Evolutionary conservation across 2,797 vertebrate genomes (phyloP), one percentile per base, ranked within the genome.

Genomic region (Tragelaphus eurycerus): DNA sequence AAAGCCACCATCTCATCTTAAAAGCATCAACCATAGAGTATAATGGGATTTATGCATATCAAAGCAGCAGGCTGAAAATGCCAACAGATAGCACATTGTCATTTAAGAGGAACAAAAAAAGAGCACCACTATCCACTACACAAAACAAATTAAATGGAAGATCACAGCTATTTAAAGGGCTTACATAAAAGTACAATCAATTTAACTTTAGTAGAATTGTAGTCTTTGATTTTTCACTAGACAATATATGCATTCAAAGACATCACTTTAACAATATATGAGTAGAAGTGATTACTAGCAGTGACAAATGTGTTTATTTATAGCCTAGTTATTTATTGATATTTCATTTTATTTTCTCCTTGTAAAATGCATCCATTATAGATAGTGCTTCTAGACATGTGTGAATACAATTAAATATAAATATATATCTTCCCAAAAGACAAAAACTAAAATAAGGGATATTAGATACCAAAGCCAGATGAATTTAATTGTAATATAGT

Each of bases 41-140:
- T 96, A 94, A 96, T 93, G 64, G 90, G 52, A 96, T 96, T 97
- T 96, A 87, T 91, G 94, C 91, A 97, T 93, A 62, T 88, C 92
- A 93, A 71, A 90, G 74, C 23, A n/a, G 74, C 67, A 59, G 21
- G 10, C 89, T 91, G n/a, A 82, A 96, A 97, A 97, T 91, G 79
- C 79, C 93, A 97, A 78, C 59, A 71, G 60, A 96, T 1, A 97
- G 83, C 71, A 96, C n/a, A 81, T n/a, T 92, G 74, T 94, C 55
- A 71, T 92, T 97, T 93, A 96, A 91, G n/a, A 85, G 78, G 17
- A 96, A 95, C 31, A 96, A 95, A 95, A 95, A 83, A 93, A 48
- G 31, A 31, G 38, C 54, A 29, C 79, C 25, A 55, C 89, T 90
- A 85, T 25, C 6, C 3, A 95, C 83, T 50, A 43, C 17, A 29